phyloP scores from a whole-genome alignment of 2,113 vertebrate species.

The Pholis gunnellus region DNA sequence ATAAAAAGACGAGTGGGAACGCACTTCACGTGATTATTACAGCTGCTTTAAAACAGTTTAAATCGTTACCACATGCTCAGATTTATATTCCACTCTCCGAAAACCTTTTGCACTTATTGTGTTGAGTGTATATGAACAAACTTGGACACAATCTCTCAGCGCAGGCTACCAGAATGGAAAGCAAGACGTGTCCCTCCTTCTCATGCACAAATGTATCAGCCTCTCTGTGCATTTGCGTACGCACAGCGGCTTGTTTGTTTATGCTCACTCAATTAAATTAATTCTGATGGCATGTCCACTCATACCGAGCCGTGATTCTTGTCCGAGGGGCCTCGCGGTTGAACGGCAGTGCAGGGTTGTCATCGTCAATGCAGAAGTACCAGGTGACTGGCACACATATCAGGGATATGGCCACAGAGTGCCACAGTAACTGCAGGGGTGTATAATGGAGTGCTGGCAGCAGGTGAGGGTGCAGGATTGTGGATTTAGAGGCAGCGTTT shows the following conservation, averaged over 20 bases:
- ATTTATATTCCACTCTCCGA: neutral
- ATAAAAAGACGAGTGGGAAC: neutral
- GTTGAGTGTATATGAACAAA: neutral
- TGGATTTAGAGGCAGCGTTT: conserved; percentile 52
- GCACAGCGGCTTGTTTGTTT: neutral
- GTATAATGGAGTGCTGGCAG: conserved; percentile 38
- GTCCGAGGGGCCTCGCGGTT: conserved; percentile 26
- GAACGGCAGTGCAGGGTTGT: conserved; percentile 34
- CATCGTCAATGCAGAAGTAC: conserved; percentile 22
- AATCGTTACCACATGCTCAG: neutral
- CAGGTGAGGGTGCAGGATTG: conserved; percentile 44
- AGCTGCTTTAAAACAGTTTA: conserved; percentile 8
- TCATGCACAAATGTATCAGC: neutral
- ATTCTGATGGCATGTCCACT: conserved; percentile 4
- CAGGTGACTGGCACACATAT: conserved; percentile 38
- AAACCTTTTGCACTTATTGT: neutral
- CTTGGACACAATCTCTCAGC: neutral
- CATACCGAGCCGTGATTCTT: conserved; percentile 5
- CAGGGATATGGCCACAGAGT: conserved; percentile 13
- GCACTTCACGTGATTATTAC: neutral
- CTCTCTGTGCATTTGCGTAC: conserved; percentile 15
- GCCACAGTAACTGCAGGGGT: conserved; percentile 15
- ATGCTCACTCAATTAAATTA: conserved; percentile 24
- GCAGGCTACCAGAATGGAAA: neutral
- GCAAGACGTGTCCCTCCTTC: neutral